Percentiles rank a stretch among this genome's conserved stretches.
Conservation (phyloP, 2,797 vertebrate genomes). For the Sebastiscus tertius region DNA sequence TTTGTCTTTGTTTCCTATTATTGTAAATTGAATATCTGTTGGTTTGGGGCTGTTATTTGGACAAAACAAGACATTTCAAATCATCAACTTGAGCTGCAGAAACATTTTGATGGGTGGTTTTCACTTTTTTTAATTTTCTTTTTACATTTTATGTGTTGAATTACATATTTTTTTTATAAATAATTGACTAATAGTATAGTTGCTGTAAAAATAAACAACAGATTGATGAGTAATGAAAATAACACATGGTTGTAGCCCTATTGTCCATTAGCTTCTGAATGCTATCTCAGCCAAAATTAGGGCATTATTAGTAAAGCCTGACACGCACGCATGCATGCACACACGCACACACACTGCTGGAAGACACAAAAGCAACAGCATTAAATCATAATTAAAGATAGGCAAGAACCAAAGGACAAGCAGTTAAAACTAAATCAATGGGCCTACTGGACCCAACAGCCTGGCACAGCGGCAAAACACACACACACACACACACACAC, state of each 20-base stretch:
- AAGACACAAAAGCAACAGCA: neutral
- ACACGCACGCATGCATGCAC: neutral
- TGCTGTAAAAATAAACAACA: neutral
- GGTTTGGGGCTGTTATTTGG: no score
- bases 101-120: neutral
- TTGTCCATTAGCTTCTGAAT: neutral
- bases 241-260: neutral
- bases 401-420: conserved; percentile 2
- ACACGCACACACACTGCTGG: neutral
- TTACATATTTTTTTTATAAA: neutral
- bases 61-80: neutral
- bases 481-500: neutral
- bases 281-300: neutral
- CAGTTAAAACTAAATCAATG: conserved; percentile 3
- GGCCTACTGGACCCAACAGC: neutral
- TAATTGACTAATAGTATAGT: neutral
- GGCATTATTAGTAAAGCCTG: neutral
- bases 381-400: neutral
- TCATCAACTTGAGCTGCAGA: neutral
- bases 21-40: neutral
- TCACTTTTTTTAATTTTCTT: neutral
- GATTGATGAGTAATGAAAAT: neutral
- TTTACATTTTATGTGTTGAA: neutral
- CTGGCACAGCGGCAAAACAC: neutral
- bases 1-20: neutral